Conservation (phyloP, 2,113 vertebrate species). For the Tachysurus vachellii region DNA sequence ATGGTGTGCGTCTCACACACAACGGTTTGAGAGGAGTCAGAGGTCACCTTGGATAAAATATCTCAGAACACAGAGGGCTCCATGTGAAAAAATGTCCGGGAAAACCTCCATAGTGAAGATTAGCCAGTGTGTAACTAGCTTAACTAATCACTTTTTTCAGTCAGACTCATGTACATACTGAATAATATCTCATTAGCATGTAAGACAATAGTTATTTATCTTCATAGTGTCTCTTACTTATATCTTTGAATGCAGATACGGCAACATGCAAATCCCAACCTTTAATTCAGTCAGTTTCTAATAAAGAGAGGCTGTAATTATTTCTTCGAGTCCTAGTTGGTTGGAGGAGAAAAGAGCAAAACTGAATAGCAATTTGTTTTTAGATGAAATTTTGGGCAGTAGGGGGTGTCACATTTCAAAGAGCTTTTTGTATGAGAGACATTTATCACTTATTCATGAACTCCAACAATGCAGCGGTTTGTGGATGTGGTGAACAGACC, state of each 20-base stretch:
- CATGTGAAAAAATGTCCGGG: neutral
- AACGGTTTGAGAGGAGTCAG: neutral
- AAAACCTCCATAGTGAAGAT: neutral
- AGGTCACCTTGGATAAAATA: no score
- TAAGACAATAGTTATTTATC: neutral
- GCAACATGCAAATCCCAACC: neutral
- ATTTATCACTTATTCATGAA: slow-evolving; percentile 34
- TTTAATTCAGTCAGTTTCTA: neutral
- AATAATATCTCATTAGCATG: neutral
- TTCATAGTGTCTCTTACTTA: neutral
- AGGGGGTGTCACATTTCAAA: neutral
- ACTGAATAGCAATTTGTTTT: slow-evolving; percentile 3
- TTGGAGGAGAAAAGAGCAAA: neutral
- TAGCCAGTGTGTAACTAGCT: no score
- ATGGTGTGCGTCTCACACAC: neutral
- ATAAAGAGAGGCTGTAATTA: slow-evolving; percentile 1
- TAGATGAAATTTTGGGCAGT: neutral
- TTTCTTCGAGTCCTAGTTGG: neutral
- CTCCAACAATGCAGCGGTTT: slow-evolving; percentile 16
- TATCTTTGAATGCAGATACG: neutral
- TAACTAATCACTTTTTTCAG: no score
- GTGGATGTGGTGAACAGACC: slow-evolving; percentile 10
- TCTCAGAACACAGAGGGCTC: neutral
- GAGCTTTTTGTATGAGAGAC: slow-evolving; percentile 5
- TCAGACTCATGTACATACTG: neutral